Base-by-base conservation (phyloP, 2,113 vertebrate species). In the Solenodon paradoxus region DNA sequence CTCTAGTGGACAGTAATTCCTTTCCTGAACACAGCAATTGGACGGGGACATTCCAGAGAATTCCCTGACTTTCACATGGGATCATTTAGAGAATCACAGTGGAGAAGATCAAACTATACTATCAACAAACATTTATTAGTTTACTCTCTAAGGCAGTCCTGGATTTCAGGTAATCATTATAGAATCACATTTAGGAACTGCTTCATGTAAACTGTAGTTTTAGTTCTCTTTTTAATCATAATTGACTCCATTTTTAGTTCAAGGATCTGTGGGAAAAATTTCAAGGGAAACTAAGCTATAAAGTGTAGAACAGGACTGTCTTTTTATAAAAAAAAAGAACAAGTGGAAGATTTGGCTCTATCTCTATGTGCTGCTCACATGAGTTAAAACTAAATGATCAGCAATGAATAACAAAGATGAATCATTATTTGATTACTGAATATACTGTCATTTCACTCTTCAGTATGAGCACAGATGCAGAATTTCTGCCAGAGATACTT, bases 241-340 rank as follows among this genome's bases (percentile, higher is more conserved):
- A 88, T 64, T 81, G 59, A 94, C 83, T 93, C 38, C 68, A 95
- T 92, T 55, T n/a, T 95, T 89, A 88, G 77, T 80, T 92, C 82
- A 97, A 84, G 57, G 42, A 91, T 83, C 61, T 64, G 1, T 47
- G 26, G 81, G 74, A 96, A 45, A 63, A 85, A 49, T 96, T 96
- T 96, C 84, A 79, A 85, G 88, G 92, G 47, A 93, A 97, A 92
- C 9, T n/a, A 87, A 87, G 81, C 30, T 68, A 1, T 89, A 85
- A 94, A 78, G 87, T 7, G 64, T 7, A 12, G 78, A 64, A 49
- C 75, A 87, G 59, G 22, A 94, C 83, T 78, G 77, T 32, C 53
- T 92, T 68, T 61, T 66, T n/a, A 35, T 35, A 66, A 47, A 74
- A 61, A 61, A 79, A 78, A 91, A 82, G 55, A 64, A 91, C 47